Evolutionary conservation across 2,797 vertebrate species (phyloP).

Genomic region (Hemitrygon akajei): DNA sequence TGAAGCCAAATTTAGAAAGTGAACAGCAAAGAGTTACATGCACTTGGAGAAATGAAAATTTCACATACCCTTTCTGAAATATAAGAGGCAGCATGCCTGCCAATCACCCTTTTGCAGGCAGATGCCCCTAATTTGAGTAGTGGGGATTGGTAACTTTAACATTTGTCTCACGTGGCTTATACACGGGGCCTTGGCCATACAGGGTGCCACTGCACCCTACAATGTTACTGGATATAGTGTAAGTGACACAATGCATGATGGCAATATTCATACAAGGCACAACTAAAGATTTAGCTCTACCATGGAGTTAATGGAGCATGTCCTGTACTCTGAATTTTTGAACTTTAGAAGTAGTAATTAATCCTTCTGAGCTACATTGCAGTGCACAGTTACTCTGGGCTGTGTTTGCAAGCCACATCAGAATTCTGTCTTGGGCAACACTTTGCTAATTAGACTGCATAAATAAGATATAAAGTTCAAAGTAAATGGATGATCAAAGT

Average conservation of each 20-base stretch:
- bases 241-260: no score
- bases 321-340: not conserved
- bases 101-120: not conserved
- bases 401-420: not conserved
- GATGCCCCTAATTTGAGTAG: not conserved
- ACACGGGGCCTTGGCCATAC: not conserved
- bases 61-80: not conserved
- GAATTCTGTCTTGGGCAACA: not conserved
- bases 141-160: not conserved
- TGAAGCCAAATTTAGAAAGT: not conserved
- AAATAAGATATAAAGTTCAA: no score
- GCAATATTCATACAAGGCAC: not conserved
- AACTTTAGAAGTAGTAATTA: not conserved
- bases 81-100: not conserved
- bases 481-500: no score
- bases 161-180: not conserved
- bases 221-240: not conserved
- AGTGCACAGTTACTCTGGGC: not conserved
- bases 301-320: not conserved
- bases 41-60: not conserved
- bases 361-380: not conserved
- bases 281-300: not conserved
- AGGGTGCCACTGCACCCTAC: not conserved
- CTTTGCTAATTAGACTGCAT: no score
- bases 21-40: not conserved